Conservation (phyloP, 2,797 vertebrate species). For the Yasuhikotakia modesta region DNA sequence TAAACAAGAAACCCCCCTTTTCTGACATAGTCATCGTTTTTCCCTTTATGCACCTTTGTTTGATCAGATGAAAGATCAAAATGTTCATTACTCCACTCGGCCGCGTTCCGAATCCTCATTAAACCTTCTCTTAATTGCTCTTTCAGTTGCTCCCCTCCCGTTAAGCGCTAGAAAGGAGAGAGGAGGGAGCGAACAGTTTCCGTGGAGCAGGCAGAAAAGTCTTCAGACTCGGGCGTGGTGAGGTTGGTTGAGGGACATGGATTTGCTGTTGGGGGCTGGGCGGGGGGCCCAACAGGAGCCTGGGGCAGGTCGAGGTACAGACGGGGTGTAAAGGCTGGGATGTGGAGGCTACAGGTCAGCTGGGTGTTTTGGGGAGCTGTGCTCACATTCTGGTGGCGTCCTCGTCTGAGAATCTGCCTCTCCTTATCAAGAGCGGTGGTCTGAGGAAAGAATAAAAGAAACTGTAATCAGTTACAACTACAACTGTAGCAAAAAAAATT, state of each 20-base stretch:
- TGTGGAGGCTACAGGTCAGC: conserved; percentile 79
- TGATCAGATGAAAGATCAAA: conserved; percentile 65
- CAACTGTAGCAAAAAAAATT: no score
- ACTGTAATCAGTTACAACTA: background rate
- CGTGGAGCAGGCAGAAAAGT: conserved; percentile 85
- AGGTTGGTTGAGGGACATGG: conserved; percentile 42
- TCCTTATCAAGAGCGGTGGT: conserved; percentile 99
- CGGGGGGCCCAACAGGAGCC: background rate
- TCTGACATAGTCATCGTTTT: conserved; percentile 41
- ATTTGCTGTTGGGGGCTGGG: background rate
- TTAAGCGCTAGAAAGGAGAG: conserved; percentile 80
- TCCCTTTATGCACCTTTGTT: conserved; percentile 45
- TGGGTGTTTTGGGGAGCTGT: conserved; percentile 77
- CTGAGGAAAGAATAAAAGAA: conserved; percentile 71
- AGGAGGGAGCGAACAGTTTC: conserved; percentile 88
- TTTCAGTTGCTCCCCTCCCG: conserved; percentile 42
- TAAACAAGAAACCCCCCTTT: conserved; percentile 42
- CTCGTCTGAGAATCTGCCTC: conserved; percentile 98
- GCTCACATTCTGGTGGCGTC: conserved; percentile 94
- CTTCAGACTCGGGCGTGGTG: conserved; percentile 71
- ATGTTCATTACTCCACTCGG: conserved; percentile 61
- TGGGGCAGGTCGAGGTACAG: conserved; percentile 73
- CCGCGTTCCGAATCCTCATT: conserved; percentile 54
- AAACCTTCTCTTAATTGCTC: conserved; percentile 48
- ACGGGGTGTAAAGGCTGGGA: conserved; percentile 84